Conservation (phyloP, 2,797 vertebrate genomes). For the Syngnathus acus region DNA sequence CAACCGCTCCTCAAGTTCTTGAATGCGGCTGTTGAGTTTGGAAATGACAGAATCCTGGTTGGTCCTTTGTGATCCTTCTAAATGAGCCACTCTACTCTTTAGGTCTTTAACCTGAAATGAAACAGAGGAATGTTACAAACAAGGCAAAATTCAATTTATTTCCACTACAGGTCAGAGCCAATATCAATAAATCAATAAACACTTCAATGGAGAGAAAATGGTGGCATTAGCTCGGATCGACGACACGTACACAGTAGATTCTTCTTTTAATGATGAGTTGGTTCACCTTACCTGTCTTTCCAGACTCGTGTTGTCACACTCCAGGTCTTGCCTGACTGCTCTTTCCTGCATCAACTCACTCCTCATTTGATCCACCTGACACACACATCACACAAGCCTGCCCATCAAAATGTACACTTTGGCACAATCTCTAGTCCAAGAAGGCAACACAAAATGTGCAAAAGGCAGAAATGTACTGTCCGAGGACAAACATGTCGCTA, state of each 20-base stretch:
- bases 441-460: not conserved
- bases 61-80: constrained; percentile 83
- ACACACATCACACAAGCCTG: constrained; percentile 10
- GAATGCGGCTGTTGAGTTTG: constrained; percentile 82
- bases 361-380: constrained; percentile 88
- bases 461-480: not conserved
- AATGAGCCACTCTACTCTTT: constrained; percentile 80
- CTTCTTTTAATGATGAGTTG: not conserved
- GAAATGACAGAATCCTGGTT: constrained; percentile 85
- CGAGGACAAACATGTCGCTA: not conserved
- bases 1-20: constrained; percentile 84
- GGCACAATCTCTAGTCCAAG: not conserved
- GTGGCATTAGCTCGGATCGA: too few species aligned
- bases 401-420: not conserved
- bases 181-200: not conserved
- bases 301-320: constrained; percentile 91
- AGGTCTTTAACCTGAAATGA: constrained; percentile 84
- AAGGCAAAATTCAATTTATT: not conserved
- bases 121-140: constrained; percentile 9
- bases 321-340: constrained; percentile 82
- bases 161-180: not conserved
- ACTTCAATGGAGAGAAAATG: not conserved
- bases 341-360: constrained; percentile 86
- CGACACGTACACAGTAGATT: not conserved
- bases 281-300: constrained; percentile 84